Conservation (phyloP, 2,888 invertebrate species). For the Oscheius myriophilus region DNA sequence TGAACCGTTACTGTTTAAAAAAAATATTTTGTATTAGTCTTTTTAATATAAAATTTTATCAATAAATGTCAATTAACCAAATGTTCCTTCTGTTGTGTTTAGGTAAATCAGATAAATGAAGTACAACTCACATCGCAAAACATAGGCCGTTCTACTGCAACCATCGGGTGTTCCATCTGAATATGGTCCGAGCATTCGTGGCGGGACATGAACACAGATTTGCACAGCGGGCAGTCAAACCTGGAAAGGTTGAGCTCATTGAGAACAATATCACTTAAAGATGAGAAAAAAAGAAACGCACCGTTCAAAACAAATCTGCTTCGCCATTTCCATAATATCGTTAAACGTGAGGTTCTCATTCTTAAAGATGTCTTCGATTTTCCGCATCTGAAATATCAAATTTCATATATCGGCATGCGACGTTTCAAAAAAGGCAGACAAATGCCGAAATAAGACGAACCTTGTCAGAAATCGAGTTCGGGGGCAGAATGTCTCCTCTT, state of each 20-base stretch:
- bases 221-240: constrained; percentile 69
- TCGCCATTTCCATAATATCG: constrained; percentile 58
- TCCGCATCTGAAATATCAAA: constrained; percentile 43
- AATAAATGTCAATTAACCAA: no score
- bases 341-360: constrained; percentile 37
- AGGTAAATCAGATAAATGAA: background rate
- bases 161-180: constrained; percentile 57
- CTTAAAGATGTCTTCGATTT: constrained; percentile 55
- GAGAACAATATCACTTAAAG: no score
- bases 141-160: constrained; percentile 50
- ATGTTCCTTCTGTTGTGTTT: no score
- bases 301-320: constrained; percentile 63
- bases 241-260: constrained; percentile 35
- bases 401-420: background rate
- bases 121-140: constrained; percentile 62
- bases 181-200: constrained; percentile 63
- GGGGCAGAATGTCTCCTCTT: constrained; percentile 65
- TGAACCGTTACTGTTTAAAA: no score
- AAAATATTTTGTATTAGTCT: no score
- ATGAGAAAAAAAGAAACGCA: constrained; percentile 18
- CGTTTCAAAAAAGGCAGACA: no score
- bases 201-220: constrained; percentile 61
- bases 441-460: constrained; percentile 26
- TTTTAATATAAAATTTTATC: no score
- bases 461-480: constrained; percentile 60